Evolutionary conservation across 2,888 invertebrate genomes (phyloP).

Genomic region (Dasypogon diadema): DNA sequence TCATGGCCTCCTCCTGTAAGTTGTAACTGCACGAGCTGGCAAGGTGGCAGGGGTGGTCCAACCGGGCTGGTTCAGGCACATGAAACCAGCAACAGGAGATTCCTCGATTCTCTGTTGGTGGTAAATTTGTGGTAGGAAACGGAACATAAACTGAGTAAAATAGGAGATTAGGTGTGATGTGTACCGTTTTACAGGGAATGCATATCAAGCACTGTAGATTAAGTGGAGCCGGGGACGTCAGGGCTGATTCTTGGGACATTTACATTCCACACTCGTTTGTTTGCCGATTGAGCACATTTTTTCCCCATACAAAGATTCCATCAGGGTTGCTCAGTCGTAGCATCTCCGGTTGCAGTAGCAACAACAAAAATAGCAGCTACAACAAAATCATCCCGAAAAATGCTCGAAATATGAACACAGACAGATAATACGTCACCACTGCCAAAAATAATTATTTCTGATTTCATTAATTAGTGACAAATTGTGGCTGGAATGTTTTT

Average conservation of each 20-base stretch:
- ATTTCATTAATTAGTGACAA: slow-evolving; percentile 55
- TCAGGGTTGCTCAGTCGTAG: too few relatives aligned
- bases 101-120: slow-evolving; percentile 50
- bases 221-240: background rate
- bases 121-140: slow-evolving; percentile 55
- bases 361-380: background rate
- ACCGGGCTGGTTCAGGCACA: slow-evolving; percentile 10
- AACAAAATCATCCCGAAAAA: background rate
- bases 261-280: slow-evolving; percentile 18
- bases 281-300: background rate
- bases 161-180: slow-evolving; percentile 53
- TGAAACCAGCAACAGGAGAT: slow-evolving; percentile 52
- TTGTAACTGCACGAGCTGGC: background rate
- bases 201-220: slow-evolving; percentile 22
- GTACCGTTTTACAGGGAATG: slow-evolving; percentile 43
- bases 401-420: background rate
- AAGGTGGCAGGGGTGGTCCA: background rate
- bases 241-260: background rate
- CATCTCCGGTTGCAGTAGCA: too few relatives aligned
- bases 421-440: background rate
- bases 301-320: background rate
- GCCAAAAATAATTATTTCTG: slow-evolving; percentile 51
- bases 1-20: slow-evolving; percentile 24
- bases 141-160: slow-evolving; percentile 54
- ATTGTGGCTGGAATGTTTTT: slow-evolving; percentile 51